Conservation (phyloP, 2,888 invertebrate genomes). For the Hipparchia semele region DNA sequence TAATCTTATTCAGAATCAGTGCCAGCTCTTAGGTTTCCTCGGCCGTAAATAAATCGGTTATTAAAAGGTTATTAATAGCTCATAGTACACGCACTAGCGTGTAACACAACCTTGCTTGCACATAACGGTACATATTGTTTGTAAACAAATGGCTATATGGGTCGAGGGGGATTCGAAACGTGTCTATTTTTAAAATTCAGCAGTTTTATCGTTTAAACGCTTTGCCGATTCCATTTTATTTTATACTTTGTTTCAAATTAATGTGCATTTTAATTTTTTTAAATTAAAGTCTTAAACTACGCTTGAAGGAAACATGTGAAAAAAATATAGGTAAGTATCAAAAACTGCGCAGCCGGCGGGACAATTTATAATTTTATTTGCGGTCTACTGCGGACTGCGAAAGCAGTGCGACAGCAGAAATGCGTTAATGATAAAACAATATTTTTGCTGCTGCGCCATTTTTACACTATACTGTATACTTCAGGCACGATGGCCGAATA, state of each 20-base stretch:
- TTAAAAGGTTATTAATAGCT: conserved; percentile 29
- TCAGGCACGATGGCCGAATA: too few relatives aligned
- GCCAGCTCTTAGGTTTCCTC: conserved; percentile 42
- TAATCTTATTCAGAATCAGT: conserved; percentile 37
- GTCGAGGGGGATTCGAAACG: not conserved
- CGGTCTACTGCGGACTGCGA: too few relatives aligned
- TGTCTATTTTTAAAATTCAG: conserved; percentile 6
- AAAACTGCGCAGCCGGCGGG: too few relatives aligned
- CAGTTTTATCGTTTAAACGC: not conserved
- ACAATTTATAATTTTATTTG: too few relatives aligned
- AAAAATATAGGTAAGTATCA: too few relatives aligned
- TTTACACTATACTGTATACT: too few relatives aligned
- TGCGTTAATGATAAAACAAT: too few relatives aligned
- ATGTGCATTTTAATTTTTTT: not conserved
- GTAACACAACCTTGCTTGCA: conserved; percentile 15
- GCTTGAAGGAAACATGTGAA: too few relatives aligned
- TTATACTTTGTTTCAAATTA: not conserved
- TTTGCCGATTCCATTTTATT: too few relatives aligned
- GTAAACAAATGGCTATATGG: conserved; percentile 31
- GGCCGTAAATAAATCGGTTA: conserved; percentile 24
- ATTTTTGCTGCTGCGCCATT: too few relatives aligned
- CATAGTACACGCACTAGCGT: conserved; percentile 18
- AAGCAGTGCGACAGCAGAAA: too few relatives aligned
- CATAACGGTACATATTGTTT: conserved; percentile 24
- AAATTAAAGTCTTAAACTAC: not conserved